These are phyloP conservation scores for Vesta saturnalis DNA, from an alignment of 2,888 invertebrate species.

Conservation along the genomic window DNA sequence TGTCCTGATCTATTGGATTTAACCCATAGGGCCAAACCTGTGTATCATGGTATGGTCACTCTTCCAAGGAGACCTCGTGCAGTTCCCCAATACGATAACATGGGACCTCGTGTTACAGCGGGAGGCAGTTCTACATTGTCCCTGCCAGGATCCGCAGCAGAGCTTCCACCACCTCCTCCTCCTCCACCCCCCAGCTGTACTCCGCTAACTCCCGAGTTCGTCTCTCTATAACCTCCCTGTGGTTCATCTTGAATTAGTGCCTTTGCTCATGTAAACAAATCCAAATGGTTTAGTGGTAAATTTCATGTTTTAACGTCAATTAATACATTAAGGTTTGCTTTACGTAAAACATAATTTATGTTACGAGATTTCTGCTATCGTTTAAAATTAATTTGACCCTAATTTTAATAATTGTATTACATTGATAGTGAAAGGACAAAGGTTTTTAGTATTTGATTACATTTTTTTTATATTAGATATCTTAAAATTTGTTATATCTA, in stretches of 20 bases:
- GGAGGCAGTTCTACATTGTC: conserved; percentile 89
- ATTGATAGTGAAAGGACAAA: too few species aligned
- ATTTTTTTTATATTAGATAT: not conserved
- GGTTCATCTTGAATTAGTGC: conserved; percentile 63
- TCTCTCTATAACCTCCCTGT: conserved; percentile 65
- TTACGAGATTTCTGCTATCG: too few species aligned
- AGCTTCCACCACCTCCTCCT: conserved; percentile 64
- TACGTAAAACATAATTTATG: too few species aligned
- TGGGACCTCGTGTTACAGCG: conserved; percentile 89
- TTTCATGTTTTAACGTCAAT: not conserved
- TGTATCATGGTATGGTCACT: conserved; percentile 62
- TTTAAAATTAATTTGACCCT: too few species aligned
- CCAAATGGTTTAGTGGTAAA: conserved; percentile 20
- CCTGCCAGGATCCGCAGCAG: conserved; percentile 71
- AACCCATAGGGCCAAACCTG: conserved; percentile 65
- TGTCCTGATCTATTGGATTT: conserved; percentile 85
- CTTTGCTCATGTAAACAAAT: conserved; percentile 58
- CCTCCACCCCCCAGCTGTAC: conserved; percentile 70
- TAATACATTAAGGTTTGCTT: too few species aligned
- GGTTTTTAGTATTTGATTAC: too few species aligned
- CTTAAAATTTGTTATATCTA: not conserved
- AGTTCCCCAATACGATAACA: conserved; percentile 85
- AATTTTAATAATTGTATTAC: too few species aligned
- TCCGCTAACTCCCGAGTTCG: conserved; percentile 68
- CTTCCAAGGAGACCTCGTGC: conserved; percentile 62